Percentiles rank a stretch among this genome's conserved stretches.
Evolutionary conservation across 1,140 invertebrate genomes (phyloP).

Genomic region (Drosophila burlai): DNA sequence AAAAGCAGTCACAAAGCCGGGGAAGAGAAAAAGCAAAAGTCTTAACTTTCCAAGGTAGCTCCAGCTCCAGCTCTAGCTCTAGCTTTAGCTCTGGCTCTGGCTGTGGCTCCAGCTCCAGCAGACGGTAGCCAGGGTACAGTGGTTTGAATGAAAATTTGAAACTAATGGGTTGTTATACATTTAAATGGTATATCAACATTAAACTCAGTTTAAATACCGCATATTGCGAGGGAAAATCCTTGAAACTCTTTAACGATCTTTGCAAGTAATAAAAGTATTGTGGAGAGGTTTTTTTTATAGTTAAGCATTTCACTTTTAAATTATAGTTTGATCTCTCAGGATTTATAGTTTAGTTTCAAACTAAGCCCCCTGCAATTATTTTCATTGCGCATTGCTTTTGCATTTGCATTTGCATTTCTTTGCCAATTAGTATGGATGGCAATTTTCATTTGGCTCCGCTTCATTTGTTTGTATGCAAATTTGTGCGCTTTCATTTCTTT

Average conservation of each 20-base stretch:
- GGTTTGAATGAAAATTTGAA: slow-evolving; percentile 5
- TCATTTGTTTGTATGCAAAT: slow-evolving; percentile 45
- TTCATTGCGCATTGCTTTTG: slow-evolving; percentile 7
- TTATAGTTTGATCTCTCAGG: neutral
- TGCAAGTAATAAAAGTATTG: neutral
- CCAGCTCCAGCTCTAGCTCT: neutral
- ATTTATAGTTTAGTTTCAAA: neutral
- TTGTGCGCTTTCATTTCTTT: slow-evolving; percentile 43
- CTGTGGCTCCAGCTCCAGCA: slow-evolving; percentile 8
- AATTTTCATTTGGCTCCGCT: slow-evolving; percentile 38
- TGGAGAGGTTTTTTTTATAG: neutral
- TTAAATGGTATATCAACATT: neutral
- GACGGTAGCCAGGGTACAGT: slow-evolving; percentile 64
- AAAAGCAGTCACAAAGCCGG: slow-evolving; percentile 62
- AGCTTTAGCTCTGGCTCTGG: slow-evolving; percentile 1
- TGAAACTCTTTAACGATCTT: neutral
- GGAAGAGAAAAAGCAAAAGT: slow-evolving; percentile 72
- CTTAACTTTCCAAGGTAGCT: slow-evolving; percentile 68
- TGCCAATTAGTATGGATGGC: slow-evolving; percentile 28
- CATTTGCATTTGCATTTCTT: slow-evolving; percentile 28
- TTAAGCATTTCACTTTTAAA: neutral
- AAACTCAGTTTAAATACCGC: neutral
- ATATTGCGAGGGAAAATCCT: neutral
- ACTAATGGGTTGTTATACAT: neutral
- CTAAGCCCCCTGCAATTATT: slow-evolving; percentile 4